A percentile compares a stretch with the other conserved stretches of the same genome.
Conservation (phyloP, 2,113 vertebrate genomes). For the Melanerpes formicivorus region DNA sequence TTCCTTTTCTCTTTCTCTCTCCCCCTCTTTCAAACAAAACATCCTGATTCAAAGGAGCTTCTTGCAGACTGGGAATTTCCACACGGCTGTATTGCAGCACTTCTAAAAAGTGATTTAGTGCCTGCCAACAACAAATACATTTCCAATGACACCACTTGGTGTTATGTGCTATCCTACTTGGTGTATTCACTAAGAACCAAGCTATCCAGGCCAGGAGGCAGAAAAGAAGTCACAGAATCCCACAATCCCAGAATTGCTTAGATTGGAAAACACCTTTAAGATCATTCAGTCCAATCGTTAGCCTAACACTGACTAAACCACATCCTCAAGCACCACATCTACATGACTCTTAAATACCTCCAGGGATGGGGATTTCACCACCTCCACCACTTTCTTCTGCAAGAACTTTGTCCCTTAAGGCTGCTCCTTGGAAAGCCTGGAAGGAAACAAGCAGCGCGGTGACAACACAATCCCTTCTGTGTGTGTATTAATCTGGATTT, state of each 20-base stretch:
- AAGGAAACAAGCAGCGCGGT: constrained; percentile 48
- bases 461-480: constrained; percentile 62
- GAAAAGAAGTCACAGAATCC: neutral
- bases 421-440: neutral
- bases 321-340: too few relatives aligned
- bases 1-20: too few relatives aligned
- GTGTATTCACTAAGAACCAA: neutral
- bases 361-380: too few relatives aligned
- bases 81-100: constrained; percentile 60
- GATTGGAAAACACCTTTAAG: too few relatives aligned
- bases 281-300: too few relatives aligned
- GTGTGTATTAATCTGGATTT: constrained; percentile 73
- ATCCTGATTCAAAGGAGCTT: constrained; percentile 63
- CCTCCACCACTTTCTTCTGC: neutral
- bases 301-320: too few relatives aligned
- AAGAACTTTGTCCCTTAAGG: constrained; percentile 9
- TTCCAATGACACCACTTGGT: constrained; percentile 44
- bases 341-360: too few relatives aligned
- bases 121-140: constrained; percentile 67
- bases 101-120: constrained; percentile 72
- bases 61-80: constrained; percentile 68
- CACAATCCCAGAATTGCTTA: too few relatives aligned
- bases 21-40: constrained; percentile 32
- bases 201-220: neutral
- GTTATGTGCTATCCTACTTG: neutral